Percentiles rank a stretch among this genome's conserved stretches.
Conservation (phyloP, 2,113 vertebrate species). For the Amphiprion ocellaris region DNA sequence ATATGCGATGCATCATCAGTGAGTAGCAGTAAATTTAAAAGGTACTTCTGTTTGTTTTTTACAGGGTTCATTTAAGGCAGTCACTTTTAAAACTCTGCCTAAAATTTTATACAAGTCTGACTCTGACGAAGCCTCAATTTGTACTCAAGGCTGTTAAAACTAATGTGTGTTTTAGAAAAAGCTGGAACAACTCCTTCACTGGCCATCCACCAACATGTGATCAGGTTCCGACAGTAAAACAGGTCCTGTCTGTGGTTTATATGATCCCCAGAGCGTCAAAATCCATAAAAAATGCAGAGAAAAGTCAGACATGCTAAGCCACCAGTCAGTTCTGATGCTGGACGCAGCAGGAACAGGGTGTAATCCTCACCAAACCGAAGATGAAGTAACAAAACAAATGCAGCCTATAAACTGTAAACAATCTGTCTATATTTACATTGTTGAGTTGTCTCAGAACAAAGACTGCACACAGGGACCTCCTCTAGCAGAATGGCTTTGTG, state of each 20-base stretch:
- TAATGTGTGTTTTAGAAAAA: no score
- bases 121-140: no score
- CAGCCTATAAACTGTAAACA: slow-evolving; percentile 41
- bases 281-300: neutral
- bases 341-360: slow-evolving; percentile 39
- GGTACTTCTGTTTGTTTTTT: no score
- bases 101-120: no score
- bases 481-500: slow-evolving; percentile 17
- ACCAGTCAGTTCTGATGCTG: slow-evolving; percentile 22
- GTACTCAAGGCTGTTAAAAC: no score
- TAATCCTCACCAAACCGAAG: slow-evolving; percentile 13
- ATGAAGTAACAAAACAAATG: slow-evolving; percentile 26
- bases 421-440: slow-evolving; percentile 15
- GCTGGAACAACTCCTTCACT: no score
- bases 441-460: slow-evolving; percentile 48
- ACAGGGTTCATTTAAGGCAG: no score
- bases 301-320: neutral
- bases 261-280: neutral
- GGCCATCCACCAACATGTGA: no score
- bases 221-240: neutral
- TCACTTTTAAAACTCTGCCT: no score
- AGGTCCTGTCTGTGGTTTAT: neutral
- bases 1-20: no score
- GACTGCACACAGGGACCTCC: slow-evolving; percentile 28
- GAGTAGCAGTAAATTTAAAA: no score